Evolutionary conservation across 92 coral and sea anemone species (phyloP).

Genomic region (Porites cylindrica): DNA sequence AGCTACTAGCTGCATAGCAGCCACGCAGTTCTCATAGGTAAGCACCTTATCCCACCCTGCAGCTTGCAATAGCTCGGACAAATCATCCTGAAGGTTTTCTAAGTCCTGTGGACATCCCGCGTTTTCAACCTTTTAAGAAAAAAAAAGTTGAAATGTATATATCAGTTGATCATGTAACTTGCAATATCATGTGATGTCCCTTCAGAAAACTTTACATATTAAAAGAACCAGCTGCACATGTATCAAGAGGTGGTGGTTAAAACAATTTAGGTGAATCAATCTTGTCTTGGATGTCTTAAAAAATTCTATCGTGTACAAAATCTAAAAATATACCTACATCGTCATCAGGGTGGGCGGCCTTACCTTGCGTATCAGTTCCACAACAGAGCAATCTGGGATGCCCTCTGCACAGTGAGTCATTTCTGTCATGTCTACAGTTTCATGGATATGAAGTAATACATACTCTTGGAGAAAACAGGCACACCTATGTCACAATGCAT

Average conservation of each 20-base stretch:
- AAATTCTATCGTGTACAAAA: constrained; percentile 2
- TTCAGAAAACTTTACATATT: constrained; percentile 8
- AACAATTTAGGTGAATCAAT: constrained; percentile 9
- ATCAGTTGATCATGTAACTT: constrained; percentile 1
- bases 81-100: constrained; percentile 19
- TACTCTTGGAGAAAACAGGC: constrained; percentile 28
- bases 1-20: constrained; percentile 20
- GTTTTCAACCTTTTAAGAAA: constrained; percentile 10
- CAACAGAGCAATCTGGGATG: constrained; percentile 13
- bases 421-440: constrained; percentile 32
- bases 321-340: constrained; percentile 9
- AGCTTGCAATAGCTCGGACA: constrained; percentile 25
- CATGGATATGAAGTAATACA: constrained; percentile 27
- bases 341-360: constrained; percentile 16
- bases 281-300: constrained; percentile 1
- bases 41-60: constrained; percentile 30
- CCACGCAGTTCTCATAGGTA: constrained; percentile 15
- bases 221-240: constrained; percentile 12
- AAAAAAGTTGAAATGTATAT: not conserved
- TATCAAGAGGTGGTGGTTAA: not conserved
- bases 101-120: constrained; percentile 20
- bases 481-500: constrained; percentile 22
- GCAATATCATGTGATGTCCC: not conserved
- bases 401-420: constrained; percentile 27
- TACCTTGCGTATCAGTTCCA: constrained; percentile 31